Evolutionary conservation across 2,113 vertebrate species (phyloP), one percentile per base, ranked within the genome.

Genomic region (Bombycilla garrulus): DNA sequence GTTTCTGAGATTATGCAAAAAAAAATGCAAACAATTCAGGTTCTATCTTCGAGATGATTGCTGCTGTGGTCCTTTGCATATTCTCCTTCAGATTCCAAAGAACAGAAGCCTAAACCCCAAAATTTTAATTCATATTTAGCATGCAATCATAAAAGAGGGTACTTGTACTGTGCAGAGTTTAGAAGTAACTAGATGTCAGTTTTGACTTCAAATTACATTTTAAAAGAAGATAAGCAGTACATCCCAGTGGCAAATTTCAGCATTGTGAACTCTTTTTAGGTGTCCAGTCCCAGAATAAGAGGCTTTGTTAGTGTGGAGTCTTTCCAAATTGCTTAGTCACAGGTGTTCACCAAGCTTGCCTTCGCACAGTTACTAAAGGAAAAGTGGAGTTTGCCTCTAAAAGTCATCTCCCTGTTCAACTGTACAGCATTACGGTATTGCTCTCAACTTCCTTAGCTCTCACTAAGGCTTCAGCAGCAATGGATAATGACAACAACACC

Each of bases 371-470:
- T 35, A 33, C 36, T 23, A 36, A 83, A 67, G 20, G 77, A 74
- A 85, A 53, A 48, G 35, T 4, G 1, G 28, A 61, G 14, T 5
- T 47, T 10, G 66, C 16, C 31, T n/a, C 17, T n/a, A 53, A 28
- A 2, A 84, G 31, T 22, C 5, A 14, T 65, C 24, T 69, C 18
- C 16, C 15, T 61, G 11, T n/a, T 45, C 3, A 9, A 22, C 15
- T 28, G 6, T 8, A 35, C 0, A 0, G 15, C 9, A 11, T 31
- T 14, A 26, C 0, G 0, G 36, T 10, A 28, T 25, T 4, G 0
- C 29, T 62, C 33, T 38, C 12, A 13, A 4, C 36, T 77, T n/a
- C 60, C 33, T 3, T 2, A 36, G 15, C 22, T 33, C 3, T 33
- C 19, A 21, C 29, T 38, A 24, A 89, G 50, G 6, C 35, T 90